These are phyloP conservation scores for Donacobius atricapilla DNA, from an alignment of 2,113 vertebrate species.

Conservation along the genomic window DNA sequence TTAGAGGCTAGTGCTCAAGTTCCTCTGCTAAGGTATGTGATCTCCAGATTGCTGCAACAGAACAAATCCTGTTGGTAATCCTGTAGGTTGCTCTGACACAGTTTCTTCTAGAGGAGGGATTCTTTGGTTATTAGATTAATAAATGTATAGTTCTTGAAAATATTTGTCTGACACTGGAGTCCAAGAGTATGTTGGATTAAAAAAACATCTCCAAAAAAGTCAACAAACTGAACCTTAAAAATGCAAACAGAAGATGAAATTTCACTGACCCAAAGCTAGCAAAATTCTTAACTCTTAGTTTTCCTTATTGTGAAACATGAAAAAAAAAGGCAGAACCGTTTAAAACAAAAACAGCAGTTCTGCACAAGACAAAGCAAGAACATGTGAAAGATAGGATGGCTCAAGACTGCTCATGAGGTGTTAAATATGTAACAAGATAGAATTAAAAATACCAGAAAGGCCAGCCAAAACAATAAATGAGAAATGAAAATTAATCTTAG, in stretches of 20 bases:
- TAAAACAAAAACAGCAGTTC: neutral
- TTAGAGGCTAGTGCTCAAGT: neutral
- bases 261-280: neutral
- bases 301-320: neutral
- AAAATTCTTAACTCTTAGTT: neutral
- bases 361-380: neutral
- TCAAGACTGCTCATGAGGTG: neutral
- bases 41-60: neutral
- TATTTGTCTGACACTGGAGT: neutral
- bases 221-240: neutral
- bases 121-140: neutral
- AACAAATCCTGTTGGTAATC: neutral
- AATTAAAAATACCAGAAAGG: neutral
- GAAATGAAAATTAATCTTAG: neutral
- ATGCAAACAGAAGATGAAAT: neutral
- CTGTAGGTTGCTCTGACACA: accelerated
- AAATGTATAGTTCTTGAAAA: neutral
- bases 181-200: neutral
- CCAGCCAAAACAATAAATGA: neutral
- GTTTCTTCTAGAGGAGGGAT: neutral
- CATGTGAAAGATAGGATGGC: neutral
- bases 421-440: neutral
- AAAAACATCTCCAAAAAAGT: neutral
- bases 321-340: neutral
- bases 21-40: neutral